A percentile compares a stretch with the other conserved stretches of the same genome.
phyloP scores from a whole-genome alignment of 1,140 invertebrate genomes.

The Aphelenchoides besseyi region DNA sequence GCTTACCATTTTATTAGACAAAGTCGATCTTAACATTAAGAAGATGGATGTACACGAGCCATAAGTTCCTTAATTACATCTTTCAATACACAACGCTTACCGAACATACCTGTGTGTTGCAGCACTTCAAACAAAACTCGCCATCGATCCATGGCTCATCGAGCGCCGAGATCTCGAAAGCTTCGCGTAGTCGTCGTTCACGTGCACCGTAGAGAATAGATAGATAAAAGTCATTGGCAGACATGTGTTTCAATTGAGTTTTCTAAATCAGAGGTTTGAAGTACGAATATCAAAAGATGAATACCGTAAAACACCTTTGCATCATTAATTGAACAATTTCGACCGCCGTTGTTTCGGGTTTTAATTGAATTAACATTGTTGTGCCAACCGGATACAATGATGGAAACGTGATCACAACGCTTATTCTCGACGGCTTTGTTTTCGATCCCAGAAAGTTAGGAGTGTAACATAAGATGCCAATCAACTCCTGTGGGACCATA shows the following conservation, averaged over 20 bases:
- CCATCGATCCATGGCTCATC: slow-evolving; percentile 15
- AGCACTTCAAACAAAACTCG: neutral
- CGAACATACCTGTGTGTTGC: neutral
- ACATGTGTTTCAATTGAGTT: neutral
- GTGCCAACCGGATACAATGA: slow-evolving; percentile 3
- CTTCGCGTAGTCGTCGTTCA: neutral
- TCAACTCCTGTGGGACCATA: neutral
- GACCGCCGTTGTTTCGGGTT: neutral
- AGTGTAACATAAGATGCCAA: neutral
- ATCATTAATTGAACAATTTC: slow-evolving; percentile 7
- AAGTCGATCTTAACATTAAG: no score
- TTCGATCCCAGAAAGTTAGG: neutral
- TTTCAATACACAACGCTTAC: no score
- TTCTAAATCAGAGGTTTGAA: neutral
- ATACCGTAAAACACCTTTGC: slow-evolving; percentile 9
- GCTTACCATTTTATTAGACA: no score
- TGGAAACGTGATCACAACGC: slow-evolving; percentile 1
- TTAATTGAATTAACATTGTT: slow-evolving; percentile 11
- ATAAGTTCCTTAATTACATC: no score
- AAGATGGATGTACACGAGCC: no score
- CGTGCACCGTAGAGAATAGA: neutral
- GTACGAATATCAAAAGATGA: neutral
- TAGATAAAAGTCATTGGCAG: neutral
- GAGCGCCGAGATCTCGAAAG: neutral
- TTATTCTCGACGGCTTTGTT: neutral